phyloP scores from a whole-genome alignment of 35 echinoderm and acorn worm species.

The Diadema setosum region DNA sequence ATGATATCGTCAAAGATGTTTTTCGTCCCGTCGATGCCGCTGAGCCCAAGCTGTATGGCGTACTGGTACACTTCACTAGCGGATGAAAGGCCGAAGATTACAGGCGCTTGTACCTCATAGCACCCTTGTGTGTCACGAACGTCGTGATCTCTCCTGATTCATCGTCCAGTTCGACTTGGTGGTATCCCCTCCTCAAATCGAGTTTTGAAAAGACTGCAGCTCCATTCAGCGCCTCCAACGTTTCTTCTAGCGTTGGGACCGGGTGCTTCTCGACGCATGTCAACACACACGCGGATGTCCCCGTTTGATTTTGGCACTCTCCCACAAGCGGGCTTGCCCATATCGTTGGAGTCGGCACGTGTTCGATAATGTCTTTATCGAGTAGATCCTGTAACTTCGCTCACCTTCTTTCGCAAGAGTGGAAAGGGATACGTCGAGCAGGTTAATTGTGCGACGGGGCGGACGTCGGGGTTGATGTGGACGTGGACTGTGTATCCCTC shows the following conservation, averaged over 20 bases:
- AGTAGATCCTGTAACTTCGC: not conserved
- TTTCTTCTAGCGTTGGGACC: no score
- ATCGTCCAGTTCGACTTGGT: constrained; percentile 21
- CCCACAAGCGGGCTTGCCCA: constrained; percentile 16
- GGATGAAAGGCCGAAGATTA: constrained; percentile 38
- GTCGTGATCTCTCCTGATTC: constrained; percentile 46
- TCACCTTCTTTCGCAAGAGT: not conserved
- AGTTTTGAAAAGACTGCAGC: constrained; percentile 35
- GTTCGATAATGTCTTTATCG: constrained; percentile 21
- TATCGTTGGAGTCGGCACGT: not conserved
- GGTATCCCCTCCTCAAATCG: no score
- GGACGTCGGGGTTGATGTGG: not conserved
- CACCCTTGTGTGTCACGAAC: constrained; percentile 33
- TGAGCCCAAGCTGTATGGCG: not conserved
- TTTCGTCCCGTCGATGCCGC: not conserved
- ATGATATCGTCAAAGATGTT: constrained; percentile 29
- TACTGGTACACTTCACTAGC: constrained; percentile 56
- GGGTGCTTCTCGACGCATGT: no score
- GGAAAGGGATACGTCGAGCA: not conserved
- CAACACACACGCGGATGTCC: constrained; percentile 23
- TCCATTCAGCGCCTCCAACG: constrained; percentile 11
- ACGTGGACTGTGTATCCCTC: not conserved
- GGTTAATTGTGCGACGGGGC: constrained; percentile 21
- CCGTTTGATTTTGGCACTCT: constrained; percentile 20
- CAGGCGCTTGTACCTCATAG: constrained; percentile 44